Base-by-base conservation (phyloP, 2,797 vertebrate genomes). In the Sebastes oblongus region DNA sequence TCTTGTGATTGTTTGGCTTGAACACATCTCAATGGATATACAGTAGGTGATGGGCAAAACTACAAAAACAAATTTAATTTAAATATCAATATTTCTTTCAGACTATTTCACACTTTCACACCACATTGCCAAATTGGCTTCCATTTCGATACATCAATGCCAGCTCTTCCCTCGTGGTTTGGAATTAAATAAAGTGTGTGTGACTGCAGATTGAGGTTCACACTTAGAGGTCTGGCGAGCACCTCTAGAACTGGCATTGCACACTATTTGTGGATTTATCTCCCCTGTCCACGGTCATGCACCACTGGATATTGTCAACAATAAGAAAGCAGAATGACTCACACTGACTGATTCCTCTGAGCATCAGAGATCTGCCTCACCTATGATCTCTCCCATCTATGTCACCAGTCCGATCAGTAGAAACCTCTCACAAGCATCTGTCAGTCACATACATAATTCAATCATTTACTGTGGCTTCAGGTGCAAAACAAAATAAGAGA, bases 401-500 rank as follows among this genome's bases (percentile, higher is more conserved):
- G 78, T 87, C 84, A 67, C 32, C 56, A 67, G 68, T 80, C 69
- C 59, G 50, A 82, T 77, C 61, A 55, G 60, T 18, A 60, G 36
- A 81, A 78, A 81, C 27, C 52, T 79, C 78, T 79, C 73, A 84
- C 22, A 12, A 80, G 76, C 85, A 72, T 66, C 81, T 71, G 78
- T 73, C 87, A 78, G 73, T 81, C 79, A 75, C 2, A 4, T 39
- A 18, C 52, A 56, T 72, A 77, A 75, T 50, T 50, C 46, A 81
- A 68, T 55, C 13, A 80, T 88, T 87, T 77, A 58, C 42, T 52
- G 25, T 59, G 55, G 80, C 84, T 85, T 69, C 72, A 78, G 73
- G 75, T 83, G 62, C 24, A 67, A 79, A 50, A 16, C 14, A 46
- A 75, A 88, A 80, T 66, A 81, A 86, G 66, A 75, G 66, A 68